phyloP scores from a whole-genome alignment of 2,113 vertebrate species.

The Sorex fumeus region DNA sequence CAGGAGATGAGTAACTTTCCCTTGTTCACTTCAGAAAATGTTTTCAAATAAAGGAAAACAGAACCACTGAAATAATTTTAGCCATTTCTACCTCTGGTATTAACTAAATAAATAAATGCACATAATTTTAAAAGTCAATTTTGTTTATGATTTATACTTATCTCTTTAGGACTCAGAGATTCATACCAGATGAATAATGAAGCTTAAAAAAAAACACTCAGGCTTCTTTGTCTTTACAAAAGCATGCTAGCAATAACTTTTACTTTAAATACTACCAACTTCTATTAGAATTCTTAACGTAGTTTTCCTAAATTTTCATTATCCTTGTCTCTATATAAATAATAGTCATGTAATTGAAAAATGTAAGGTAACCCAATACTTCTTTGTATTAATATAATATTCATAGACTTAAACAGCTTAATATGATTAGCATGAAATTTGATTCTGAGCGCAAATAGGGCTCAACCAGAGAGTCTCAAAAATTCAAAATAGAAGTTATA shows the following conservation, averaged over 20 bases:
- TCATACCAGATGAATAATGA: neutral
- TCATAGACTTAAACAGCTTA: neutral
- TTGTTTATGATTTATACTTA: neutral
- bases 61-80: neutral
- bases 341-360: neutral
- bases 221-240: neutral
- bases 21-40: constrained; percentile 16
- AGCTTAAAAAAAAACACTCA: neutral
- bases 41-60: constrained; percentile 16
- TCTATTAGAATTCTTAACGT: neutral
- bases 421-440: neutral
- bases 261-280: neutral
- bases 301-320: neutral
- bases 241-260: neutral
- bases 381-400: neutral
- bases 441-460: neutral
- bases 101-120: neutral
- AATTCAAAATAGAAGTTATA: neutral
- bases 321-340: neutral
- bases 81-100: neutral
- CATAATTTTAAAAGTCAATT: neutral
- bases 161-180: neutral
- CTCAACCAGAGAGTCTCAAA: neutral
- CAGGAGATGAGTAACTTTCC: neutral
- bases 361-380: neutral